Base-by-base conservation (phyloP, 2,113 vertebrate species). In the Neogale vison region DNA sequence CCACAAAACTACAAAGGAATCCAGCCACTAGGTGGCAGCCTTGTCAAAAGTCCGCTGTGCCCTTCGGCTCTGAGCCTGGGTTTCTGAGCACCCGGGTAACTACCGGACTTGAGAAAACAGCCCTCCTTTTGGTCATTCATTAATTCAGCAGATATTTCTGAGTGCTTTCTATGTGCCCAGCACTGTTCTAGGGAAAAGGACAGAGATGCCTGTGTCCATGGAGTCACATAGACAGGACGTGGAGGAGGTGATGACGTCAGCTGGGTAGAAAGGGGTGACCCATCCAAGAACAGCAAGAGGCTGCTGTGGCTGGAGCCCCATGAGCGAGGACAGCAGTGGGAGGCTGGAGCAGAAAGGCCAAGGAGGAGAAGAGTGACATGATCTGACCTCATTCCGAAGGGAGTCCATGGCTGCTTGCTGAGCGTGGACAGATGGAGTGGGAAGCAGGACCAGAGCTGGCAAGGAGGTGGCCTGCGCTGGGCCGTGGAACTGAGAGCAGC, bases 1-100 rank as follows among this genome's bases (percentile, higher is more conserved):
- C 63, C 29, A 14, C 20, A n/a, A 24, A 47, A 31, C 80, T n/a
- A 7, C n/a, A 9, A 42, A 31, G 69, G 14, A 84, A 24, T 36
- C 1, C 29, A 6, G n/a, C 91, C 95, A 91, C 91, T 42, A 97
- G 98, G 71, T 90, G 98, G 96, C 95, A 95, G 88, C 65, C 81
- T 94, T 65, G 45, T 81, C 76, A 42, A 81, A 52, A 21, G 47
- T 55, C 23, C 9, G 26, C 39, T 1, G 15, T 18, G 9, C 17
- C 42, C 17, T 52, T 23, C 3, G 0, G 1, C 26, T 52, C 5
- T 6, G 34, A 5, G 23, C 42, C 50, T 1, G 10, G 26, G 17
- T 3, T 31, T 67, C 34, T 67, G 55, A 88, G 10, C 14, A 57
- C 47, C 4, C 39, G 15, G 50, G 65, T 63, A 13, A 31, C 57